Conservation (phyloP, 2,113 vertebrate genomes). For the Syngnathus floridae region DNA sequence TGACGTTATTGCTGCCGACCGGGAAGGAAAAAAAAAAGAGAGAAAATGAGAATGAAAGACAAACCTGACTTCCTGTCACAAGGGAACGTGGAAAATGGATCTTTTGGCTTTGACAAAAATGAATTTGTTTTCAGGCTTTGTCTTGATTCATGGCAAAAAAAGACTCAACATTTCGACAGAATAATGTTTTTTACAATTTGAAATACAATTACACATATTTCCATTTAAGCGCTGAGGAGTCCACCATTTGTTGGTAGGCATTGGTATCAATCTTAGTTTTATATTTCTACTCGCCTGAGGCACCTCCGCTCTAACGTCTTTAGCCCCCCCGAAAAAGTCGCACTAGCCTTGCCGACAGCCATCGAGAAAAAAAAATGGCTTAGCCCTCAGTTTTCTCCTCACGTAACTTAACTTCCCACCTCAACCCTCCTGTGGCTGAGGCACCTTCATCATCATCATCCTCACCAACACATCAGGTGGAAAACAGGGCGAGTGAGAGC, state of each 20-base stretch:
- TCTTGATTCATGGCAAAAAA: background rate
- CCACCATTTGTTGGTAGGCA: too few relatives aligned
- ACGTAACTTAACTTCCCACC: conserved; percentile 10
- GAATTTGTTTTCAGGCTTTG: background rate
- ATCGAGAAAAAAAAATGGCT: conserved; percentile 23
- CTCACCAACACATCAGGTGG: conserved; percentile 3
- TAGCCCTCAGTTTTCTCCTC: conserved; percentile 4
- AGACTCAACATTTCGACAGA: background rate
- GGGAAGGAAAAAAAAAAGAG: conserved; percentile 2
- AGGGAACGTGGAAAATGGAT: background rate
- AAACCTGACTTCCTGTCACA: background rate
- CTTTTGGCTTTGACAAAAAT: background rate
- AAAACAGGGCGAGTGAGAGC: conserved; percentile 19
- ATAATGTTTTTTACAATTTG: background rate
- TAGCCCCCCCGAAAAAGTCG: background rate
- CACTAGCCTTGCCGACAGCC: conserved; percentile 26
- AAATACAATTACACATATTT: background rate
- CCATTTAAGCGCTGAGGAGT: background rate
- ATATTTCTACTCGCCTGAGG: background rate
- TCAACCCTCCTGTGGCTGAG: conserved; percentile 12
- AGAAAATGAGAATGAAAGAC: background rate
- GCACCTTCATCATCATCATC: conserved; percentile 8
- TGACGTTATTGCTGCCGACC: conserved; percentile 75
- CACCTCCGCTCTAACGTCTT: background rate
- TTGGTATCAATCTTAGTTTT: background rate